Evolutionary conservation across 2,113 vertebrate genomes (phyloP).

Genomic region (Chlamydotis undulata): DNA sequence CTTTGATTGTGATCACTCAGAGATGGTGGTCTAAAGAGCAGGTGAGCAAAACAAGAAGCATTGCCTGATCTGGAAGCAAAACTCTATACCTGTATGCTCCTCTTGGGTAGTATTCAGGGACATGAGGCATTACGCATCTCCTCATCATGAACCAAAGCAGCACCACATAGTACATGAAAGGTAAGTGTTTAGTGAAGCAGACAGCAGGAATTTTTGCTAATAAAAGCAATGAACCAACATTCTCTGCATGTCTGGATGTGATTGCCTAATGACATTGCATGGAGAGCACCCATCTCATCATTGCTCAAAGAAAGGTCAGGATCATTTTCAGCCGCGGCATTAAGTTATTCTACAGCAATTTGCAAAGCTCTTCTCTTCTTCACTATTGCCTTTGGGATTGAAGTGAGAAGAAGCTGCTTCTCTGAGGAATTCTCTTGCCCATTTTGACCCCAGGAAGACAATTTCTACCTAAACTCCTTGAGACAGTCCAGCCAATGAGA

Average conservation of each 20-base stretch:
- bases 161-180: not conserved
- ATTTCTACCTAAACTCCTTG: not conserved
- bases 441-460: not conserved
- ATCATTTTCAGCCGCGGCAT: not conserved
- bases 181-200: not conserved
- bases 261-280: not conserved
- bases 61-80: not conserved
- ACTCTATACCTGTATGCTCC: not conserved
- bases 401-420: not conserved
- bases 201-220: slow-evolving; percentile 5
- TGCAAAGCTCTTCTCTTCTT: not conserved
- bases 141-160: not conserved
- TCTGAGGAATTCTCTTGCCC: not conserved
- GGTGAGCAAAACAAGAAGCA: not conserved
- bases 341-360: not conserved
- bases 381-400: not conserved
- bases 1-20: not conserved
- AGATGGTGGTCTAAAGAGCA: not conserved
- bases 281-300: not conserved
- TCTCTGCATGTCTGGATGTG: not conserved
- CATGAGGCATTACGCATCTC: not conserved
- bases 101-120: not conserved
- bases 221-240: not conserved
- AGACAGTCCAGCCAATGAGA: not conserved
- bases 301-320: not conserved